Evolutionary conservation across 2,888 invertebrate species (phyloP).

Genomic region (Epinotia brunnichana): DNA sequence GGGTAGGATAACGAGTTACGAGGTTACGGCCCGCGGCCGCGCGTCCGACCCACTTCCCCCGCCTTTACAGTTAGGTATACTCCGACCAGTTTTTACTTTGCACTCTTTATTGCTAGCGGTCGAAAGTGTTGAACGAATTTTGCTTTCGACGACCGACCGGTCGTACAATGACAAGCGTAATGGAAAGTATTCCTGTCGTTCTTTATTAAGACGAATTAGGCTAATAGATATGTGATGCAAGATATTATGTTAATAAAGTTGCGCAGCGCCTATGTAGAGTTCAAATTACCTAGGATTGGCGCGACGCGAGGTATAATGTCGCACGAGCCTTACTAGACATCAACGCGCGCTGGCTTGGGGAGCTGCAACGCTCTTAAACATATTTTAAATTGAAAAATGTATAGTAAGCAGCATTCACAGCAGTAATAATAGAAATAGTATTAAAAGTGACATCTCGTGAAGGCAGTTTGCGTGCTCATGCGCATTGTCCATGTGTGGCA

Average conservation of each 20-base stretch:
- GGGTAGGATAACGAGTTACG: slow-evolving; percentile 44
- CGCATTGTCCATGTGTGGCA: too few species aligned
- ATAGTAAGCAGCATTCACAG: not conserved
- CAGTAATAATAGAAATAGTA: too few species aligned
- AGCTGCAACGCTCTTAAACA: not conserved
- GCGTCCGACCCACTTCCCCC: slow-evolving; percentile 69
- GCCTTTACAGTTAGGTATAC: slow-evolving; percentile 69
- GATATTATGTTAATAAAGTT: slow-evolving; percentile 40
- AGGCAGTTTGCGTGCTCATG: too few species aligned
- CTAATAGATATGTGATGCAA: slow-evolving; percentile 40
- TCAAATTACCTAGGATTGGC: slow-evolving; percentile 5
- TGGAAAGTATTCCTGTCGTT: slow-evolving; percentile 74
- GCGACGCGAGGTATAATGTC: not conserved
- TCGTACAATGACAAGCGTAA: slow-evolving; percentile 61
- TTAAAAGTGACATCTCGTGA: too few species aligned
- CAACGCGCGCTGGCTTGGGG: slow-evolving; percentile 1
- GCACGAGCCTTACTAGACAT: slow-evolving; percentile 7
- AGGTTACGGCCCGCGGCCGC: slow-evolving; percentile 50
- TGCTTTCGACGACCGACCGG: slow-evolving; percentile 74
- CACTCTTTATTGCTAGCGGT: slow-evolving; percentile 64
- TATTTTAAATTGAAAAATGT: not conserved
- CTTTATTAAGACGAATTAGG: slow-evolving; percentile 47
- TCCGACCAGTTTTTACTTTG: slow-evolving; percentile 73
- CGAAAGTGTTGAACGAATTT: slow-evolving; percentile 81
- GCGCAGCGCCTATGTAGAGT: slow-evolving; percentile 17